Base-by-base conservation (phyloP, 64 coral and sea anemone genomes). In the Actinia equina region DNA sequence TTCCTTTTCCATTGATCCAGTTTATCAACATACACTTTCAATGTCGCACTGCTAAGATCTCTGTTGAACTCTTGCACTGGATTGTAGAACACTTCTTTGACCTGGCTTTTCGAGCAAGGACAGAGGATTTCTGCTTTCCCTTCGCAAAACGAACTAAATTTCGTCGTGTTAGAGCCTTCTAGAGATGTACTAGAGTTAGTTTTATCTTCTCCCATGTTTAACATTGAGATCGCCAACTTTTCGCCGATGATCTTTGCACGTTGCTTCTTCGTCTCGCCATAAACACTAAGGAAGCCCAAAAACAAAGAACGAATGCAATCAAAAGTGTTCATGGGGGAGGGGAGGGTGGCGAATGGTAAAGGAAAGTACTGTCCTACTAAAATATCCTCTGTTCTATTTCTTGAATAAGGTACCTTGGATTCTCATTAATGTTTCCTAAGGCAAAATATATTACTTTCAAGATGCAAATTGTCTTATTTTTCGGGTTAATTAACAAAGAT, bases 51-150 rank as follows among this genome's bases (percentile, higher is more conserved):
- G 16, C 93, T 94, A 44, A 94, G 43, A 65, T 94, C 93, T 59
- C 93, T 82, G 79, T 94, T 94, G 89, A 94, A 94, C 67, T 90
- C 93, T 81, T 94, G 93, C 9, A 94, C 93, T 52, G 93, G 93
- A 27, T 94, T 94, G 85, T 94, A 94, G 56, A 94, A 94, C 44
- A 94, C 93, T 19, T 86, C 86, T 52, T 81, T 81, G 43, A 43
- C 45, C 19, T 81, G 43, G 8, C 52, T 81, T 51, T 87, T 94
- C 2, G 83, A 80, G 61, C 79, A 77, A 61, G 88, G 80, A 85
- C 90, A 90, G 23, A 62, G 84, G 17, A 94, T 94, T 56, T 88
- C 85, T 78, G 93, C 93, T 83, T 91, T 90, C 63, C 93, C 93
- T 83, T 94, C 93, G 30, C 79, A 44, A 84, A 89, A 59, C 7